Base-by-base conservation (phyloP, 2,888 invertebrate species). In the Pollenia labialis region DNA sequence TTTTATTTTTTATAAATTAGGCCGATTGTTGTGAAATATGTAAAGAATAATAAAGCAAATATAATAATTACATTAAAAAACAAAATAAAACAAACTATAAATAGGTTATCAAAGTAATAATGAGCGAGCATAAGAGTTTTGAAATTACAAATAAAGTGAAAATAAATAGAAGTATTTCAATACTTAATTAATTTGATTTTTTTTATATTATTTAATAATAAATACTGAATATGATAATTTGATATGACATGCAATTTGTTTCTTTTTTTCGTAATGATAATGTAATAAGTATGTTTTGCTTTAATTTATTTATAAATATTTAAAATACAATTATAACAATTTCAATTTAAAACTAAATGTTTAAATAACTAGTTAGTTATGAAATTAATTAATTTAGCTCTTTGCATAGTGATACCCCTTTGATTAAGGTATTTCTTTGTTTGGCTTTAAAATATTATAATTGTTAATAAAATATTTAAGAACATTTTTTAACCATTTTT, bases 171-270 rank as follows among this genome's bases (percentile, higher is more conserved):
- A 44, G 56, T 44, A 54, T 12, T 18, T 16, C 42, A 52, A 64
- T 52, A 44, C 42, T 64, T 16, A 32, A 68, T 16, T 11, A 58
- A 54, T 76, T 75, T 56, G 9, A 68, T 69, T 58, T 68, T 56
- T 58, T 42, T 71, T 52, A 12, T 72, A 72, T 81, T 81, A 72
- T 81, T 81, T 54, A 80, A 72, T 72, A 72, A 72, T 81, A 40
- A 81, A 81, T 81, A 81, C 81, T 81, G 81, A 72, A 81, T 72
- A 81, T 72, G 71, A 80, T 72, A 71, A 62, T n/a, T 81, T 72
- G 81, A 72, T 81, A 81, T 81, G 81, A 81, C 56, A 81, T 72
- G 64, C 64, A 72, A 18, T 66, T 54, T 64, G 32, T 76, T 64
- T 18, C 2, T 44, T 52, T 23, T 64, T 23, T 32, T 23, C 32